Evolutionary conservation across 1,140 invertebrate species (phyloP).

Genomic region (Leptestheria dahalacensis): DNA sequence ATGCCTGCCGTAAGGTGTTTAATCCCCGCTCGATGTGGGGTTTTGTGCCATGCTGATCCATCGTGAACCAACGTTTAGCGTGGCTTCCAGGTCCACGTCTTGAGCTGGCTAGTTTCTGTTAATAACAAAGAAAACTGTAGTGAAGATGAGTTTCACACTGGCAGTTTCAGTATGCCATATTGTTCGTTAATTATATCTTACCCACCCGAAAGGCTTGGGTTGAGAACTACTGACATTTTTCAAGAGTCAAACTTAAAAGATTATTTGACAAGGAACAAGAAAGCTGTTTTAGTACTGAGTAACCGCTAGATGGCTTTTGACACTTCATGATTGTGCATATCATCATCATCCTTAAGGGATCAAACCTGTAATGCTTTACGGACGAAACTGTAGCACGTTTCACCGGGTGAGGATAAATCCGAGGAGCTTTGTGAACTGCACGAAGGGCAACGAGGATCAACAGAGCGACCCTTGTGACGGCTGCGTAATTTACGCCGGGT

Average conservation of each 20-base stretch:
- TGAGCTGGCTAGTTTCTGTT: slow-evolving; percentile 56
- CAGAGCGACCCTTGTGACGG: slow-evolving; percentile 39
- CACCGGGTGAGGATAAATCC: slow-evolving; percentile 74
- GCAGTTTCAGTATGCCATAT: too few relatives aligned
- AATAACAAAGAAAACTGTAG: slow-evolving; percentile 4
- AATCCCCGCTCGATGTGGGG: not conserved
- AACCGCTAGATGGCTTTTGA: too few relatives aligned
- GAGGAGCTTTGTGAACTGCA: slow-evolving; percentile 55
- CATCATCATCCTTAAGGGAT: too few relatives aligned
- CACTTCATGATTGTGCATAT: too few relatives aligned
- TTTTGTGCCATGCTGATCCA: slow-evolving; percentile 2
- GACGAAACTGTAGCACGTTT: slow-evolving; percentile 87
- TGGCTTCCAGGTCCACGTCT: slow-evolving; percentile 36
- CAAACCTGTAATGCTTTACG: slow-evolving; percentile 69
- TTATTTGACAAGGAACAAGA: too few relatives aligned
- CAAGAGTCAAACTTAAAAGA: too few relatives aligned
- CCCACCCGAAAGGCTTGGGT: too few relatives aligned
- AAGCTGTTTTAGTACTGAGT: too few relatives aligned
- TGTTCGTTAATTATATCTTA: too few relatives aligned
- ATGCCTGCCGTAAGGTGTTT: not conserved
- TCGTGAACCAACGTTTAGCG: slow-evolving; percentile 52
- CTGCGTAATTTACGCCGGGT: slow-evolving; percentile 6
- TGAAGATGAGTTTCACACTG: too few relatives aligned
- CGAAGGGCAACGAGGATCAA: slow-evolving; percentile 37
- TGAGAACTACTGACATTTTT: too few relatives aligned